A percentile compares a stretch with the other conserved stretches of the same genome.
phyloP scores from a whole-genome alignment of 2,113 vertebrate genomes.

The Stegastes partitus region DNA sequence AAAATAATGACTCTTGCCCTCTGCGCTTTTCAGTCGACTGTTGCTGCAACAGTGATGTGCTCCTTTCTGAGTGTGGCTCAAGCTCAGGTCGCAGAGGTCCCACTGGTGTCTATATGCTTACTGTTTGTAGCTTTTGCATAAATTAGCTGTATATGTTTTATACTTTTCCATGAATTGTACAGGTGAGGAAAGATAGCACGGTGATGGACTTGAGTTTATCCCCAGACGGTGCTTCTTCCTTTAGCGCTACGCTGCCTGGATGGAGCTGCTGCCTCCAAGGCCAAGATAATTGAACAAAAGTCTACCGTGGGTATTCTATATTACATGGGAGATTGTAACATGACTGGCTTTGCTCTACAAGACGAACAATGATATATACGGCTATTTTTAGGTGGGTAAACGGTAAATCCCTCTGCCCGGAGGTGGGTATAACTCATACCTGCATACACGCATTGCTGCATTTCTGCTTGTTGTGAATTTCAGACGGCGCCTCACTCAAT shows the following conservation, averaged over 20 bases:
- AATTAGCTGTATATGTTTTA: neutral
- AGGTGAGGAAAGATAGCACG: neutral
- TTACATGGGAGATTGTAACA: neutral
- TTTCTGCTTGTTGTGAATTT: constrained; percentile 1
- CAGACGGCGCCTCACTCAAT: neutral
- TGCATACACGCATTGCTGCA: neutral
- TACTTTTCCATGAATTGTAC: constrained; percentile 2
- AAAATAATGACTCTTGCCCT: constrained; percentile 3
- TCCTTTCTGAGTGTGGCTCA: neutral
- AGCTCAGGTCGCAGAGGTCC: constrained; percentile 2
- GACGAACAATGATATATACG: neutral
- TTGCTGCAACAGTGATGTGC: neutral
- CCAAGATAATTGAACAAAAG: constrained; percentile 26
- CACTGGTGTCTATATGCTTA: neutral
- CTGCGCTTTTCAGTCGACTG: neutral
- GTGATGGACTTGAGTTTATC: neutral
- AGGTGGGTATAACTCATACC: constrained; percentile 1
- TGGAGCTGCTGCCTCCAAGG: neutral
- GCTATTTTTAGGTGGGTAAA: constrained; percentile 18
- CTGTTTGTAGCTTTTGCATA: constrained; percentile 8
- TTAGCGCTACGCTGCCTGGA: neutral
- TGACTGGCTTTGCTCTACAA: neutral
- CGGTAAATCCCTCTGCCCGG: constrained; percentile 1
- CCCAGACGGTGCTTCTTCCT: neutral
- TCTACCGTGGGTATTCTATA: neutral